Base-by-base conservation (phyloP, 2,888 invertebrate species). In the Slavum lentiscoides region DNA sequence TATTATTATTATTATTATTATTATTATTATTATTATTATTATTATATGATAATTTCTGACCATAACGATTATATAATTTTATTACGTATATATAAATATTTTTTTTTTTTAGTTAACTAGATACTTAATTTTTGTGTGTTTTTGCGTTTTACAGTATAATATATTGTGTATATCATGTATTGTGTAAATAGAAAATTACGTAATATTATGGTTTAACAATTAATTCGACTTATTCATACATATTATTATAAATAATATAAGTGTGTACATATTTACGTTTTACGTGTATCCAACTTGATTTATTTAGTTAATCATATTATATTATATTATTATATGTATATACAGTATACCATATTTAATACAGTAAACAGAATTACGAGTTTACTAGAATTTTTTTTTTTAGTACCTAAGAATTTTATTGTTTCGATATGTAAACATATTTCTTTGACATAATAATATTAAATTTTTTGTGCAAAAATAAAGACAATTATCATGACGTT, bases 401-500 rank as follows among this genome's bases (percentile, higher is more conserved):
- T 62, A 62, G 62, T n/a, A 62, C 5, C 17, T 74, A 74, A 74
- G 58, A 58, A 19, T 62, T 67, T 30, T 64, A 64, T 74, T 64
- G 74, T 74, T 62, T 74, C 21, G 37, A 74, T 53, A 53, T 23
- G 62, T 74, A 64, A 64, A 30, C 73, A 62, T 30, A 30, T 49
- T 73, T 73, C 72, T 59, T 72, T 59, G 72, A 43, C 23, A 72
- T 61, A 43, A 62, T 69, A 62, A 23, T 30, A 62, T 68, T 62
- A 74, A 62, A 74, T 62, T 30, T 30, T 30, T 74, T 74, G 73
- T 74, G 73, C 49, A 53, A 74, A 73, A 74, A 74, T 74, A 74
- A 74, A 74, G 62, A 74, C 49, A 53, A 73, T 30, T 61, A 74
- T 53, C 73, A 30, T 62, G 62, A 62, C 17, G 17, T 67, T 66